Evolutionary conservation across 2,888 invertebrate species (phyloP), one percentile per base, ranked within the genome.

Genomic region (Habrosyne pyritoides): DNA sequence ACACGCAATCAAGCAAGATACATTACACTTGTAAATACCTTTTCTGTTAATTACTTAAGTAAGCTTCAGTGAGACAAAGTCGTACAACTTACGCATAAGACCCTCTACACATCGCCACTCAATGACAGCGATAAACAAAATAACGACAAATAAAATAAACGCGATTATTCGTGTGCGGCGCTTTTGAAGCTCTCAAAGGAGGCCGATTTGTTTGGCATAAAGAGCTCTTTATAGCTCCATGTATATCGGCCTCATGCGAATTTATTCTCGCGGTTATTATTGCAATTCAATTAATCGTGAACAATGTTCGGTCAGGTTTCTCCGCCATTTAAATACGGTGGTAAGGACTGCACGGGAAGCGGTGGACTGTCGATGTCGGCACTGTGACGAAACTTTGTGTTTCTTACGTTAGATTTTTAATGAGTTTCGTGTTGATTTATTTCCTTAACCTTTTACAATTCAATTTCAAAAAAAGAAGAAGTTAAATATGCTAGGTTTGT

Each of bases 161-260:
- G 77, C 81, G 83, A 72, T 81, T 77, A 79, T 75, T 77, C 71
- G 77, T 59, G 61, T 63, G 79, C 90, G 91, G 91, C 77, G 58
- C 82, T 73, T 89, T 90, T 91, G 89, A 83, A 64, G 58, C 63
- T 67, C 77, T 85, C 89, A 91, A 92, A 91, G 86, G 84, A 83
- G 77, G 81, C 92, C 92, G 92, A 91, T 89, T 92, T 92, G 90
- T 92, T 90, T 89, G 85, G 86, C 84, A 90, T 89, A 91, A 92
- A 92, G 89, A 83, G 78, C 84, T 85, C 85, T 87, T 89, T 89
- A 86, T 79, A 79, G 81, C 75, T 67, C 73, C 70, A 63, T 75
- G 77, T 78, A 79, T 87, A 87, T 86, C 80, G 81, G 78, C 71
- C 81, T 84, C 77, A 84, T 84, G 85, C 75, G 87, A 88, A 85